These are phyloP conservation scores for Lasioglossum albipes DNA, from an alignment of 1,140 invertebrate genomes.

Conservation along the genomic window DNA sequence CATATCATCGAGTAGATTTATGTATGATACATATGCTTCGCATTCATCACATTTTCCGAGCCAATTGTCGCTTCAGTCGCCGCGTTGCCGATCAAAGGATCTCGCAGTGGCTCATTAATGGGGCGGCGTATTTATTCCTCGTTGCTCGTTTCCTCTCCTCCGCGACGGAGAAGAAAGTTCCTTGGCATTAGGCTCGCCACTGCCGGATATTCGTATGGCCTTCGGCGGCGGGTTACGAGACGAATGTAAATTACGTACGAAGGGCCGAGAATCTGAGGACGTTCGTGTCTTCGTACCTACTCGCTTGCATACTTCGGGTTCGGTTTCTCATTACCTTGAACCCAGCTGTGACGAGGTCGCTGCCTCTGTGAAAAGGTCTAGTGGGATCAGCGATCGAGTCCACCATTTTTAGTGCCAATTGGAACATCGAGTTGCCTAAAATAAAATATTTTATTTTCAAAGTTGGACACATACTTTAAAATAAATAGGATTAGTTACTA, in stretches of 20 bases:
- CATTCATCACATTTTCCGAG: too few relatives aligned
- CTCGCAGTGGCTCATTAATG: background rate
- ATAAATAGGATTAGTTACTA: too few relatives aligned
- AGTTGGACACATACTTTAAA: too few relatives aligned
- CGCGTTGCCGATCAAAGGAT: too few relatives aligned
- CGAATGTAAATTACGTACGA: slow-evolving; percentile 60
- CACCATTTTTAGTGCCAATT: too few relatives aligned
- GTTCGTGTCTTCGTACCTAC: slow-evolving; percentile 23
- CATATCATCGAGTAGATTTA: too few relatives aligned
- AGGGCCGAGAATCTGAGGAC: slow-evolving; percentile 56
- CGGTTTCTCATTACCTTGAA: slow-evolving; percentile 45
- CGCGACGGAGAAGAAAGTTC: slow-evolving; percentile 16
- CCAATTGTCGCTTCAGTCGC: too few relatives aligned
- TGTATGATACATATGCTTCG: too few relatives aligned
- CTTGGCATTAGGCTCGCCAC: slow-evolving; percentile 32
- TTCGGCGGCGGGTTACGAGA: slow-evolving; percentile 56
- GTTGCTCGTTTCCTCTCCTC: slow-evolving; percentile 12
- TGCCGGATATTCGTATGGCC: slow-evolving; percentile 57
- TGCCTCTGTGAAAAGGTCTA: slow-evolving; percentile 12
- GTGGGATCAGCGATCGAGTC: too few relatives aligned
- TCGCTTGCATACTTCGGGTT: slow-evolving; percentile 2
- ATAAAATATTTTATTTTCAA: too few relatives aligned
- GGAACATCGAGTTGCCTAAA: too few relatives aligned
- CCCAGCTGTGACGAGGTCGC: slow-evolving; percentile 37
- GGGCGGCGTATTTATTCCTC: slow-evolving; percentile 23